Evolutionary conservation across 2,888 invertebrate species (phyloP).

Genomic region (Mycalesis mineus): DNA sequence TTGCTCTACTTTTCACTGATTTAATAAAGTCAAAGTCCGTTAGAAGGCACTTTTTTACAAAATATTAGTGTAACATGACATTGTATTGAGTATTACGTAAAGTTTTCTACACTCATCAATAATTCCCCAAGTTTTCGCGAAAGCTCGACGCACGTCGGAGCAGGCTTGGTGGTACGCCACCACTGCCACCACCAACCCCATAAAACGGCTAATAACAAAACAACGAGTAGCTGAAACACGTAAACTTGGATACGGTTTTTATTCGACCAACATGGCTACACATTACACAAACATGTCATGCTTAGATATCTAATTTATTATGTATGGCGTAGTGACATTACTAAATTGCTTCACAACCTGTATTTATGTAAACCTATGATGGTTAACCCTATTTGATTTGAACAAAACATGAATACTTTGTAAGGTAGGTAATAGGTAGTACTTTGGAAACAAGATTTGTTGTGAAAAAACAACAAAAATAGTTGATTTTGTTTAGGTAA

Average conservation of each 20-base stretch:
- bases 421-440: too few relatives aligned
- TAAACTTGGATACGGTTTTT: slow-evolving; percentile 31
- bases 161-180: slow-evolving; percentile 58
- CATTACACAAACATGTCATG: too few relatives aligned
- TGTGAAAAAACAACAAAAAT: too few relatives aligned
- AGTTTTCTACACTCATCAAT: neutral
- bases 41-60: neutral
- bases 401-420: too few relatives aligned
- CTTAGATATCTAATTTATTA: too few relatives aligned
- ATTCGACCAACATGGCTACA: slow-evolving; percentile 7
- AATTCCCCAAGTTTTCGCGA: slow-evolving; percentile 22
- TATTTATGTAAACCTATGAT: too few relatives aligned
- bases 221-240: slow-evolving; percentile 35
- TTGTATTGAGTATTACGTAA: slow-evolving; percentile 1
- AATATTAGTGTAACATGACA: neutral
- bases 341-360: too few relatives aligned
- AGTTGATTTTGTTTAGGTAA: too few relatives aligned
- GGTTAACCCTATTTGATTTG: too few relatives aligned
- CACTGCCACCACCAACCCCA: slow-evolving; percentile 56
- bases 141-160: slow-evolving; percentile 49
- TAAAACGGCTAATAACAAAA: slow-evolving; percentile 34
- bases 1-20: too few relatives aligned
- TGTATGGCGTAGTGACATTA: neutral
- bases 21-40: too few relatives aligned
- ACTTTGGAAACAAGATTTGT: too few relatives aligned